These are phyloP conservation scores for Triplophysa tibetana DNA, from an alignment of 2,113 vertebrate genomes.

Conservation along the genomic window DNA sequence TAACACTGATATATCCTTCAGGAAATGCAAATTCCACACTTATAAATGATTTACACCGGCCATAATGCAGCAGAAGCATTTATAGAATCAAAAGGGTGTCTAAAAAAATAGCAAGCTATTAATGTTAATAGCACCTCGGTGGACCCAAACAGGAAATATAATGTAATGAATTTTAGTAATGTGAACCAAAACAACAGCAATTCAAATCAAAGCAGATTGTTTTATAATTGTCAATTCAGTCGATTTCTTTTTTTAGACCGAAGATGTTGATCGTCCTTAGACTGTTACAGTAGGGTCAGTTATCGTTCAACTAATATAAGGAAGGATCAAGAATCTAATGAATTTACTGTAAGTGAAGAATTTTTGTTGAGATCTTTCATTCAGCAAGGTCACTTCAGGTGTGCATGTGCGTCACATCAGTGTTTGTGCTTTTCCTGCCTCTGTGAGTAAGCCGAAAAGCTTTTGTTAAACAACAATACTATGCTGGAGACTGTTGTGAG, in stretches of 20 bases:
- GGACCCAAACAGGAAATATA: neutral
- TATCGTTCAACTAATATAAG: neutral
- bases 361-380: constrained; percentile 3
- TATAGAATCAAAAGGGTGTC: neutral
- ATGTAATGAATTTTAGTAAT: neutral
- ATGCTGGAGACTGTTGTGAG: constrained; percentile 16
- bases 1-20: too few relatives aligned
- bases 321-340: neutral
- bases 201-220: neutral
- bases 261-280: neutral
- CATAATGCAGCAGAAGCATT: neutral
- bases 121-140: neutral
- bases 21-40: too few relatives aligned
- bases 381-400: neutral
- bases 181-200: neutral
- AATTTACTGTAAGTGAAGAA: neutral
- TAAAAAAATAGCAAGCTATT: neutral
- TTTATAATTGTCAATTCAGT: neutral
- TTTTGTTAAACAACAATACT: constrained; percentile 6
- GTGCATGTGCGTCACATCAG: neutral
- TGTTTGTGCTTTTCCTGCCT: neutral
- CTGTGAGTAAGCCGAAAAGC: neutral
- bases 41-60: too few relatives aligned
- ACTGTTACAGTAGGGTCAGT: neutral
- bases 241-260: neutral